A percentile compares a stretch with the other conserved stretches of the same genome.
Evolutionary conservation across 2,113 vertebrate genomes (phyloP).

Genomic region (Aythya baeri): DNA sequence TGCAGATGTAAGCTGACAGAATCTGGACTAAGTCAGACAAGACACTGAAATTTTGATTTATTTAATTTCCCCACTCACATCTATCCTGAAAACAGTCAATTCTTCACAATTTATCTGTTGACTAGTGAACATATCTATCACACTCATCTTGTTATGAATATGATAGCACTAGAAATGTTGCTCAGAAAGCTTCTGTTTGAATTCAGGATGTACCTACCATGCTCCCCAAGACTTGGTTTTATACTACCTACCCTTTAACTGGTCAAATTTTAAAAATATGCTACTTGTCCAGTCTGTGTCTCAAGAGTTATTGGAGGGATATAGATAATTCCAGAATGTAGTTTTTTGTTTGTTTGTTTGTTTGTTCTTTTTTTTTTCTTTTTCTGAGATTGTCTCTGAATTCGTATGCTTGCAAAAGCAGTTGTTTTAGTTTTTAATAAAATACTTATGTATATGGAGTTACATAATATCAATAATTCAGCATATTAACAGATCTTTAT

Average conservation of each 20-base stretch:
- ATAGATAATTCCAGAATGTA: not conserved
- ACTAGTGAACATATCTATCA: not conserved
- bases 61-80: fast-evolving
- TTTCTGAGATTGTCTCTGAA: not conserved
- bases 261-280: not conserved
- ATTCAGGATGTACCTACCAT: not conserved
- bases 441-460: not conserved
- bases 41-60: not conserved
- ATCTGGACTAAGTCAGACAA: not conserved
- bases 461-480: not conserved
- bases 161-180: not conserved
- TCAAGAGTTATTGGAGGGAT: not conserved
- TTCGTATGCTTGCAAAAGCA: not conserved
- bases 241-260: not conserved
- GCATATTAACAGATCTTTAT: not conserved
- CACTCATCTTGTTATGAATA: not conserved
- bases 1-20: not conserved
- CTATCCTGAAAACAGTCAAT: not conserved
- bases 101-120: not conserved
- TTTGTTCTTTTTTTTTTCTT: too few relatives aligned
- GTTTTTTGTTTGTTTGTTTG: not conserved
- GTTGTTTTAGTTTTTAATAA: not conserved
- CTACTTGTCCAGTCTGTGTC: not conserved
- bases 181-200: not conserved
- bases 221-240: not conserved